These are phyloP conservation scores for Trachymyrmex septentrionalis DNA, from an alignment of 1,140 invertebrate genomes.

Conservation along the genomic window DNA sequence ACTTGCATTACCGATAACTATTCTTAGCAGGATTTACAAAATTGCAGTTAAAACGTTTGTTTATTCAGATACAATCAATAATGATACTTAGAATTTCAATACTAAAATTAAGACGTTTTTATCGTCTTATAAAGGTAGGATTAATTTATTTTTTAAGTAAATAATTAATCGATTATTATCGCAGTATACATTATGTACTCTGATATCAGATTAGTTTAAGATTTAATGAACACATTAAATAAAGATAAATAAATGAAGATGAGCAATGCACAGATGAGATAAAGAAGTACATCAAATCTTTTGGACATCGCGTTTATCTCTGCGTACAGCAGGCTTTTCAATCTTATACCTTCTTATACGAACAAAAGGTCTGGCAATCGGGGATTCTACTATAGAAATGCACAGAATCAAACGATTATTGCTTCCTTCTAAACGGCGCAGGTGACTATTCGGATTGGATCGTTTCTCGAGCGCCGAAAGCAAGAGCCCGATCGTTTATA, in stretches of 20 bases:
- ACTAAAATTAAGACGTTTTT: slow-evolving; percentile 10
- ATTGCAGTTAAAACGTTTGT: neutral
- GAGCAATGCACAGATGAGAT: neutral
- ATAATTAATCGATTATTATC: neutral
- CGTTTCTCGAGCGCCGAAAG: slow-evolving; percentile 37
- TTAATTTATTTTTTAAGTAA: neutral
- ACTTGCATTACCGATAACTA: neutral
- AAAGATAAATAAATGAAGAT: neutral
- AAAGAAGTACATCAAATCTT: neutral
- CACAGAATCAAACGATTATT: slow-evolving; percentile 58
- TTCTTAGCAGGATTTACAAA: neutral
- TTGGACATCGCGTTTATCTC: neutral
- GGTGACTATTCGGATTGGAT: slow-evolving; percentile 48
- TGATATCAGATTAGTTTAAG: neutral
- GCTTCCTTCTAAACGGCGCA: slow-evolving; percentile 45
- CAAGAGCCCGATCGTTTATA: slow-evolving; percentile 46
- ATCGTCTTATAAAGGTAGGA: neutral
- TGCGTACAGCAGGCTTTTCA: neutral
- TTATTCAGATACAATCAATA: neutral
- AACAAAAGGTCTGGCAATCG: slow-evolving; percentile 10
- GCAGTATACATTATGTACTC: neutral
- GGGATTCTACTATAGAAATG: slow-evolving; percentile 13
- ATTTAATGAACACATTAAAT: neutral
- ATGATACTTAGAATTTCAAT: neutral
- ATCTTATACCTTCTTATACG: slow-evolving; percentile 26